These are phyloP conservation scores for Dynastes tityus DNA, from an alignment of 2,888 invertebrate genomes.

Conservation along the genomic window DNA sequence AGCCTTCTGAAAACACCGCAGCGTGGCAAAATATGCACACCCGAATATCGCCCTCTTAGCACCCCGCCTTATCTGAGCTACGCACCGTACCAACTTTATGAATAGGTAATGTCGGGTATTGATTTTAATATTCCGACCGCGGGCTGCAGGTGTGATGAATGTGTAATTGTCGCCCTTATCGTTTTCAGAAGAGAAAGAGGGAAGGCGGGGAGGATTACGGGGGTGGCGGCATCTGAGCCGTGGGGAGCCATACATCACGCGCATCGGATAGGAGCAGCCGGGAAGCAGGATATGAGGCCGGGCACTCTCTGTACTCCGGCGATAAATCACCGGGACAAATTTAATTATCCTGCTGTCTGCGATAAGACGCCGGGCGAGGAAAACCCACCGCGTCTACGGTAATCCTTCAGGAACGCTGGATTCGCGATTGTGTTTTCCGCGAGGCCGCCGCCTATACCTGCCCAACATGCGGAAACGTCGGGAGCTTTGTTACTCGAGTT, in stretches of 20 bases:
- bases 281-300: conserved; percentile 66
- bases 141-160: conserved; percentile 59
- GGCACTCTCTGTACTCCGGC: conserved; percentile 64
- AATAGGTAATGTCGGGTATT: conserved; percentile 66
- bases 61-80: conserved; percentile 60
- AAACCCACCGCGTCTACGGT: conserved; percentile 49
- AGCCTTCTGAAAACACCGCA: conserved; percentile 52
- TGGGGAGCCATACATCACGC: conserved; percentile 69
- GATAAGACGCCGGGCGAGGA: conserved; percentile 68
- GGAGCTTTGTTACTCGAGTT: conserved; percentile 38
- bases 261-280: conserved; percentile 59
- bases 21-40: conserved; percentile 71
- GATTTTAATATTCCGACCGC: conserved; percentile 61
- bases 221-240: conserved; percentile 64
- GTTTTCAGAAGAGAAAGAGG: conserved; percentile 47
- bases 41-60: conserved; percentile 69
- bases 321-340: conserved; percentile 75
- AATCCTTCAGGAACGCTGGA: conserved; percentile 50
- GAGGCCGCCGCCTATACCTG: conserved; percentile 41
- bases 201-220: conserved; percentile 57
- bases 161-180: conserved; percentile 60
- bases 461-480: conserved; percentile 42
- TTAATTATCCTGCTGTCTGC: conserved; percentile 75
- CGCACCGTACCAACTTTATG: conserved; percentile 64
- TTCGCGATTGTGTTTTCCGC: conserved; percentile 46